Evolutionary conservation across 2,888 invertebrate species (phyloP).

Genomic region (Aleiodes leptofemur): DNA sequence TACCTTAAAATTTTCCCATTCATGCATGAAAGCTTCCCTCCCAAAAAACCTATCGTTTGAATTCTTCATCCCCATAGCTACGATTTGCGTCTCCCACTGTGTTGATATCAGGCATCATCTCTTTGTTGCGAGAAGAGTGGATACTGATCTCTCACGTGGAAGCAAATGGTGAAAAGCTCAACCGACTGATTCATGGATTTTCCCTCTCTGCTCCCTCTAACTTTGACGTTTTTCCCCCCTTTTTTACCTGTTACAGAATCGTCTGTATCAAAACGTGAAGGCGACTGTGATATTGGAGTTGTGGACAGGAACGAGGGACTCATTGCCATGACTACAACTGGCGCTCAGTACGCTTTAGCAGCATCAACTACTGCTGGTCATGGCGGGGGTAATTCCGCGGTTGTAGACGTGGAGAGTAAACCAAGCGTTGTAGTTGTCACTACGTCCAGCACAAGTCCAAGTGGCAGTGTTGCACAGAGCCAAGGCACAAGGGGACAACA

Average conservation of each 20-base stretch:
- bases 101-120: background rate
- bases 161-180: constrained; percentile 27
- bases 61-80: background rate
- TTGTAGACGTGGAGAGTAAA: constrained; percentile 72
- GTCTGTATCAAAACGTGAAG: constrained; percentile 61
- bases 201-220: background rate
- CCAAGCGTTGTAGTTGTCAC: constrained; percentile 72
- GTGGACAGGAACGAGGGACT: constrained; percentile 70
- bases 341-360: constrained; percentile 74
- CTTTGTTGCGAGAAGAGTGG: background rate
- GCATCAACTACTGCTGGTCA: constrained; percentile 71
- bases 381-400: constrained; percentile 69
- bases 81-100: constrained; percentile 5
- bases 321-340: constrained; percentile 75
- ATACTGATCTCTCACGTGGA: constrained; percentile 30
- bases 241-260: constrained; percentile 61
- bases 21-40: no score
- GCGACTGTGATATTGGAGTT: constrained; percentile 66
- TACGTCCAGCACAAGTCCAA: constrained; percentile 72
- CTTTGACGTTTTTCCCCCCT: no score
- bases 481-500: constrained; percentile 71
- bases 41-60: no score
- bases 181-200: constrained; percentile 2
- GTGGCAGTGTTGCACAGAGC: constrained; percentile 67
- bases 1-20: no score